These are phyloP conservation scores for Cataglyphis albicans DNA, from an alignment of 2,888 invertebrate species.

Conservation along the genomic window DNA sequence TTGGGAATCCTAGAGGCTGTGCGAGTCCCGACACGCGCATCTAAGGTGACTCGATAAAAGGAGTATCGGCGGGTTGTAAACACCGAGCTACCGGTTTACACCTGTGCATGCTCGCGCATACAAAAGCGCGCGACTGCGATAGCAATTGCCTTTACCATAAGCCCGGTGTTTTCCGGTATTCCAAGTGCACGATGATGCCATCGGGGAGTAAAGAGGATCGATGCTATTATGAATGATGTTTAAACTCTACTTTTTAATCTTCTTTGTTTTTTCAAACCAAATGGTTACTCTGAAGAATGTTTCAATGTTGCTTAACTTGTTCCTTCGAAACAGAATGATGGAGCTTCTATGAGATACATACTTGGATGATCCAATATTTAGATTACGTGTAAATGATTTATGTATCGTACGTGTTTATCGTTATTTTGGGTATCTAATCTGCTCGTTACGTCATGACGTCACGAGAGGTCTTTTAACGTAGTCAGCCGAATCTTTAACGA, in stretches of 20 bases:
- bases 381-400: neutral
- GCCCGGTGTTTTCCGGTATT: conserved; percentile 35
- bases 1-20: conserved; percentile 44
- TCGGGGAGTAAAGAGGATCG: conserved; percentile 31
- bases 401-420: neutral
- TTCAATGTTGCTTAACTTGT: neutral
- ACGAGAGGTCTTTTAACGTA: conserved; percentile 16
- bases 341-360: neutral
- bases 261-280: conserved; percentile 16
- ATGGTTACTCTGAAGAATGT: neutral
- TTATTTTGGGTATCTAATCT: conserved; percentile 25
- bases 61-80: conserved; percentile 52
- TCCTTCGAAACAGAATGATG: neutral
- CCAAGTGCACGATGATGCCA: conserved; percentile 41
- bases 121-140: conserved; percentile 12
- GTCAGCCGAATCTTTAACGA: conserved; percentile 62
- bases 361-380: neutral
- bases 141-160: conserved; percentile 46
- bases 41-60: conserved; percentile 56
- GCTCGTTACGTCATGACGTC: neutral
- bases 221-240: conserved; percentile 30
- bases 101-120: conserved; percentile 53
- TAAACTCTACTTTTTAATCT: neutral
- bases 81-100: conserved; percentile 52
- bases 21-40: conserved; percentile 39